Evolutionary conservation across 2,888 invertebrate genomes (phyloP).

Genomic region (Lottia scabra): DNA sequence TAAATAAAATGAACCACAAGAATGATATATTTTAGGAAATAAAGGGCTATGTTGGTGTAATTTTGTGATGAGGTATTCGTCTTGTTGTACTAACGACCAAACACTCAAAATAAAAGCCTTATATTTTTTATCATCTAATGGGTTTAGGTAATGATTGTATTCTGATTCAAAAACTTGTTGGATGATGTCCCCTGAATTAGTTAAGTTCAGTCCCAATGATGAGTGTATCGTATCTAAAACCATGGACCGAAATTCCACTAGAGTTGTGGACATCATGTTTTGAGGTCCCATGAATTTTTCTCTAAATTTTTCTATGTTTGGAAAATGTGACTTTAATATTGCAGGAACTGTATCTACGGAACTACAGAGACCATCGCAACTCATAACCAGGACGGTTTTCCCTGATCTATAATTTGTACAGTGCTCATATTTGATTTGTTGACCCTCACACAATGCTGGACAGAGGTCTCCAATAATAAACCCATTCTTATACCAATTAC

Average conservation of each 20-base stretch:
- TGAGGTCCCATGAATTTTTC: neutral
- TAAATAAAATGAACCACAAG: constrained; percentile 78
- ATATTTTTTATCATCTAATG: neutral
- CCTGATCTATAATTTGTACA: constrained; percentile 76
- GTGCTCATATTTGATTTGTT: constrained; percentile 72
- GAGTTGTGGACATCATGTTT: neutral
- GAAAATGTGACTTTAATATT: constrained; percentile 43
- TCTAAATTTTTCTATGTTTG: constrained; percentile 9
- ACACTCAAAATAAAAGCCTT: constrained; percentile 68
- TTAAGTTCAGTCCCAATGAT: constrained; percentile 20
- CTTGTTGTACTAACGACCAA: constrained; percentile 77
- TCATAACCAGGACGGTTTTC: constrained; percentile 69
- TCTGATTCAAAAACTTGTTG: constrained; percentile 25
- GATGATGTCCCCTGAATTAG: constrained; percentile 13
- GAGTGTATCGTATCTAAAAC: constrained; percentile 10
- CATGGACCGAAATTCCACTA: neutral
- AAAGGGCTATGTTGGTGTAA: constrained; percentile 75
- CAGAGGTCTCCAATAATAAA: constrained; percentile 77
- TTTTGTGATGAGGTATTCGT: constrained; percentile 77
- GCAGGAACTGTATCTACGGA: constrained; percentile 30
- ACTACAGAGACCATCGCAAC: constrained; percentile 36
- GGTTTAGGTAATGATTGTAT: constrained; percentile 16
- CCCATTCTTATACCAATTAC: constrained; percentile 70
- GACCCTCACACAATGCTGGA: constrained; percentile 74
- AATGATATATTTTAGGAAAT: constrained; percentile 77